Percentiles rank a stretch among this genome's conserved stretches.
phyloP scores from a whole-genome alignment of 2,113 vertebrate genomes.

The Oryctolagus cuniculus region mOryCun1.1 NC_091432.1:73020501-73021000 shows the following conservation, averaged over 20 bases:
- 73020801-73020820: too few species aligned
- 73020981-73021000: too few species aligned
- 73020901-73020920: too few species aligned
- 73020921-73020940: too few species aligned
- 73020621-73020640: background rate
- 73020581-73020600: slow-evolving; percentile 6
- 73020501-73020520: background rate
- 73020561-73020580: background rate
- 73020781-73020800: too few species aligned
- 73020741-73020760: background rate
- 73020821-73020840: too few species aligned
- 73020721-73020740: background rate
- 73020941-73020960: too few species aligned
- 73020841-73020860: too few species aligned
- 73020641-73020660: background rate
- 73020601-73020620: background rate
- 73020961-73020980: too few species aligned
- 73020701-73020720: background rate
- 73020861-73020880: too few species aligned
- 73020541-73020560: background rate
- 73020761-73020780: too few species aligned
- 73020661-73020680: background rate
- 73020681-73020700: background rate
- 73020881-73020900: too few species aligned
- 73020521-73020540: background rate